Base-by-base conservation (phyloP, 2,888 invertebrate genomes). In the Acleris literana region DNA sequence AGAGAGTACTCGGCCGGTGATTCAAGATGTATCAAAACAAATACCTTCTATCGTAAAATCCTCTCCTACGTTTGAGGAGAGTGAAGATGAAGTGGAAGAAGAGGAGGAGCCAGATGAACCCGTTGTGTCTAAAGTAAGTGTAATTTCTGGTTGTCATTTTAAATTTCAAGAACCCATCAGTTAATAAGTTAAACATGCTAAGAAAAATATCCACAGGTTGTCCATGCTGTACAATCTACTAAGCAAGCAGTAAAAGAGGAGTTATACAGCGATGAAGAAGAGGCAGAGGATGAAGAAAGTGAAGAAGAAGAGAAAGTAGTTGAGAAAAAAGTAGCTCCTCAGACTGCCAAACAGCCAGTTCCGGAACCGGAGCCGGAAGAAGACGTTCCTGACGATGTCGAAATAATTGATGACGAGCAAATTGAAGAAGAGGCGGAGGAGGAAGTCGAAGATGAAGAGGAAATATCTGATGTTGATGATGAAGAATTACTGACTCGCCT, bases 381-480 rank as follows among this genome's bases (percentile, higher is more conserved):
- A 20, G 89, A 91, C 59, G 83, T 85, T 46, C 82, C 83, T 39
- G 88, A 89, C 70, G 90, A 92, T 67, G 92, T 91, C 0, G 93
- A 93, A 78, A 90, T 92, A 70, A 89, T 92, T 44, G 89, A 88
- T 46, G 88, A 88, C 13, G 91, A 92, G 70, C 93, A 93, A 68
- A 85, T 93, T 22, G 90, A 90, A 25, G 91, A 92, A 71, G 93
- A 93, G 70, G 84, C 91, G 17, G 90, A 92, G 33, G 90, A 93
- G 52, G 85, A 86, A 66, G 90, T 88, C 56, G 90, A 88, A 58
- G 93, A 93, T 2, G 93, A 93, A 68, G 93, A 93, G 68, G 93
- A 93, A 63, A 91, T 93, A 72, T 94, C 94, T 0, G 95, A 95
- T 73, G 94, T 95, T 1, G 96, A 96, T 77, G 96, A 96, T 78